phyloP scores from a whole-genome alignment of 2,888 invertebrate genomes.

The Sinodicranocentrus sp. region DNA sequence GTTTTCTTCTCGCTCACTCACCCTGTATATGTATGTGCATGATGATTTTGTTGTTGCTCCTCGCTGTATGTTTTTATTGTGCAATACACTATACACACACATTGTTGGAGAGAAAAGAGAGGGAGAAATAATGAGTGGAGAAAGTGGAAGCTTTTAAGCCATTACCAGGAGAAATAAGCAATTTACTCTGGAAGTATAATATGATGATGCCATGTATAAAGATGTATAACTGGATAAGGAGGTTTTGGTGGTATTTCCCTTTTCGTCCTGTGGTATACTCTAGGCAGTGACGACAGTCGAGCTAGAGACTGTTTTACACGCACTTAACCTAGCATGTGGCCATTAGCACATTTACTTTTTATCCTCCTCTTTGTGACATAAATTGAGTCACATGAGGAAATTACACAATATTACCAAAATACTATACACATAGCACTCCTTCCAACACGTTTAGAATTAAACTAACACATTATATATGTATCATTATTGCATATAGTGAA shows the following conservation, averaged over 20 bases:
- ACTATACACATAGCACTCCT: too few relatives aligned
- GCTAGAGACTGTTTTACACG: constrained; percentile 38
- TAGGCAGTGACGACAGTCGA: not conserved
- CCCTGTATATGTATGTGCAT: not conserved
- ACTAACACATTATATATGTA: not conserved
- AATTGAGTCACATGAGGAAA: constrained; percentile 57
- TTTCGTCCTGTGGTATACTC: constrained; percentile 21
- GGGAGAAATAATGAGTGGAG: constrained; percentile 56
- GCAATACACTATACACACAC: not conserved
- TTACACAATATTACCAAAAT: constrained; percentile 21
- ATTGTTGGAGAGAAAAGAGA: constrained; percentile 3
- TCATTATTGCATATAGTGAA: not conserved
- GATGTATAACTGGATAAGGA: constrained; percentile 32
- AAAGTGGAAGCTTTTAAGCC: constrained; percentile 65
- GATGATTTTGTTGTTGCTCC: not conserved
- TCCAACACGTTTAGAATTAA: too few relatives aligned
- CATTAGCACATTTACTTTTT: constrained; percentile 65
- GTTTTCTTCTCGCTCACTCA: not conserved
- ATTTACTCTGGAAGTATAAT: constrained; percentile 23
- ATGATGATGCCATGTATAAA: constrained; percentile 20
- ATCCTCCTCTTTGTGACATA: constrained; percentile 49
- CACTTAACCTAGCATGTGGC: constrained; percentile 61
- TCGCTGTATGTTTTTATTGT: not conserved
- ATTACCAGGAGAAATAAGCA: constrained; percentile 65
- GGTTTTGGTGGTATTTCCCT: not conserved